These are phyloP conservation scores for Sebastes kiyomatsui DNA, from an alignment of 2,797 vertebrate species.

Conservation along the genomic window DNA sequence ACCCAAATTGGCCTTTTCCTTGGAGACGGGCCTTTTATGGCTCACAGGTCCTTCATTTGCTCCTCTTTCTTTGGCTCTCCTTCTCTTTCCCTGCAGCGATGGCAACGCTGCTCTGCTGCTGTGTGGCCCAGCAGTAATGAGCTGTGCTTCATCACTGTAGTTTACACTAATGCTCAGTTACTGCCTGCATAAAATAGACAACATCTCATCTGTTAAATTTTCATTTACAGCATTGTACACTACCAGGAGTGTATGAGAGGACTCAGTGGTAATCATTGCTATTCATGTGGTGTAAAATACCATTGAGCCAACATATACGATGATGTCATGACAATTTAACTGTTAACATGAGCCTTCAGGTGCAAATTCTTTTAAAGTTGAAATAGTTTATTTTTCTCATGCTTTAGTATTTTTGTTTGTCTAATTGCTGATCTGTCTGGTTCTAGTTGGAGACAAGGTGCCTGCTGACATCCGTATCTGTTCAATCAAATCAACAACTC, in stretches of 20 bases:
- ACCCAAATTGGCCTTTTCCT: slow-evolving; percentile 78
- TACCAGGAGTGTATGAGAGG: background rate
- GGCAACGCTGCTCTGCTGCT: slow-evolving; percentile 39
- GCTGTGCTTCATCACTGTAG: slow-evolving; percentile 39
- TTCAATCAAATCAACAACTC: slow-evolving; percentile 97
- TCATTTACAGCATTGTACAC: background rate
- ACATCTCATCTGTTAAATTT: slow-evolving; percentile 34
- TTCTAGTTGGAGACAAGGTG: slow-evolving; percentile 97
- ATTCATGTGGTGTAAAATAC: background rate
- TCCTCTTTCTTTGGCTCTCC: slow-evolving; percentile 51
- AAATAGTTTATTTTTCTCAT: background rate
- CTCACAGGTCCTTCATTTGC: slow-evolving; percentile 69
- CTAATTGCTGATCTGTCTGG: slow-evolving; percentile 32
- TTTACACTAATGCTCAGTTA: slow-evolving; percentile 40
- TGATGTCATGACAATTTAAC: background rate
- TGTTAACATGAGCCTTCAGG: background rate
- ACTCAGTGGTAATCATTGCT: background rate
- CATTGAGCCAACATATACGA: background rate
- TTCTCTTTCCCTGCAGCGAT: slow-evolving; percentile 46
- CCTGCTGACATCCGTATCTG: slow-evolving; percentile 97
- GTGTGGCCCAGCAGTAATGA: slow-evolving; percentile 44
- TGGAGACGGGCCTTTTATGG: slow-evolving; percentile 76
- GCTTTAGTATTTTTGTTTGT: background rate
- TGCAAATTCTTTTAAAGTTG: background rate
- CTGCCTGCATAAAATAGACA: slow-evolving; percentile 28